A percentile compares a stretch with the other conserved stretches of the same genome.
phyloP scores from a whole-genome alignment of 1,140 invertebrate genomes.

The Caenorhabditis tropicalis region DNA sequence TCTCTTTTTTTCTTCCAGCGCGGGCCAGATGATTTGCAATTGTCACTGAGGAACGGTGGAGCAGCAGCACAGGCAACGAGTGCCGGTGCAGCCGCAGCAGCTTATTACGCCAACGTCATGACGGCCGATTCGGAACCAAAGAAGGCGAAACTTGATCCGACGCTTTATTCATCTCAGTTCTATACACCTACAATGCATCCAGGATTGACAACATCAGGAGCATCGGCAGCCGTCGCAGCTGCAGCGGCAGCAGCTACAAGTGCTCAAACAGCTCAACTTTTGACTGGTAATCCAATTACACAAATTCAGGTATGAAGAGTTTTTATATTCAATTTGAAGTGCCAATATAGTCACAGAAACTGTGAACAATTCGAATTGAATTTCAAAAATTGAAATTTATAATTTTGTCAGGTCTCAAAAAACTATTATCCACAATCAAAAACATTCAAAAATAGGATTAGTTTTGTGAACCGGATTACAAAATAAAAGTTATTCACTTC shows the following conservation, averaged over 20 bases:
- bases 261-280: conserved; percentile 10
- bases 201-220: conserved; percentile 39
- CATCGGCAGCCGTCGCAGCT: conserved; percentile 16
- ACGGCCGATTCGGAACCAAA: conserved; percentile 60
- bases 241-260: conserved; percentile 1
- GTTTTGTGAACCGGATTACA: too few species aligned
- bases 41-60: conserved; percentile 36
- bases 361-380: too few species aligned
- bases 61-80: not conserved
- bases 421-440: too few species aligned
- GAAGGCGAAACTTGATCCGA: conserved; percentile 59
- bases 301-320: conserved; percentile 25
- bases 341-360: too few species aligned
- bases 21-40: conserved; percentile 41
- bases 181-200: conserved; percentile 18
- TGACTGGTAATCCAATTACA: conserved; percentile 39
- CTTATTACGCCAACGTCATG: conserved; percentile 53
- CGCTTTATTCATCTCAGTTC: conserved; percentile 11
- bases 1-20: conserved; percentile 1
- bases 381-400: too few species aligned
- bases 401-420: too few species aligned
- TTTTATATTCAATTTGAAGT: not conserved
- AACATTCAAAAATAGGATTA: too few species aligned
- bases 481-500: too few species aligned
- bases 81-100: not conserved